Evolutionary conservation across 2,888 invertebrate species (phyloP).

Genomic region (Melanargia galathea): DNA sequence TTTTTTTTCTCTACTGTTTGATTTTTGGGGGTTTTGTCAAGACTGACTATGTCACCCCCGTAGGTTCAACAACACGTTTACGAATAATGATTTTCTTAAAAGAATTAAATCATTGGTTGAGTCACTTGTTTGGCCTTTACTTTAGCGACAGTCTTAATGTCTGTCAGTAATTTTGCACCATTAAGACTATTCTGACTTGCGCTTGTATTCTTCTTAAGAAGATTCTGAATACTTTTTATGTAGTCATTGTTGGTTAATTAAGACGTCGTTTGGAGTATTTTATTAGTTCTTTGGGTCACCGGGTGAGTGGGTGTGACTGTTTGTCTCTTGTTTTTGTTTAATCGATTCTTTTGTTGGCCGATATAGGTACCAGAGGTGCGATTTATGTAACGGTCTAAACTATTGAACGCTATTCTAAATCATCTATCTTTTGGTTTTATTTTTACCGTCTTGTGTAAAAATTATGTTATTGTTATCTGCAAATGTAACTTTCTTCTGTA

Average conservation of each 20-base stretch:
- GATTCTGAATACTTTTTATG: conserved; percentile 61
- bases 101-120: no score
- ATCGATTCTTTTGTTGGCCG: conserved; percentile 40
- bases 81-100: no score
- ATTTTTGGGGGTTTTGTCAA: no score
- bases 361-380: conserved; percentile 30
- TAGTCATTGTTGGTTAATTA: conserved; percentile 69
- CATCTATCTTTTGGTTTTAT: conserved; percentile 14
- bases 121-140: no score
- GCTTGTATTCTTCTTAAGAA: conserved; percentile 32
- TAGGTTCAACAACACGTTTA: no score
- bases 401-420: conserved; percentile 24
- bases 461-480: conserved; percentile 1
- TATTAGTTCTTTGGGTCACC: conserved; percentile 66
- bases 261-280: conserved; percentile 58
- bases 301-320: conserved; percentile 62
- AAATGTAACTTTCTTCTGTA: conserved; percentile 14
- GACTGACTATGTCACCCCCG: no score
- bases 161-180: background rate
- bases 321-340: conserved; percentile 46
- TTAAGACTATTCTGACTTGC: conserved; percentile 19
- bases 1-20: no score
- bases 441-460: conserved; percentile 8
- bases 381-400: conserved; percentile 34
- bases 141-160: background rate